Conservation (phyloP, 2,797 vertebrate genomes). For the Bryconaethiops microstoma region DNA sequence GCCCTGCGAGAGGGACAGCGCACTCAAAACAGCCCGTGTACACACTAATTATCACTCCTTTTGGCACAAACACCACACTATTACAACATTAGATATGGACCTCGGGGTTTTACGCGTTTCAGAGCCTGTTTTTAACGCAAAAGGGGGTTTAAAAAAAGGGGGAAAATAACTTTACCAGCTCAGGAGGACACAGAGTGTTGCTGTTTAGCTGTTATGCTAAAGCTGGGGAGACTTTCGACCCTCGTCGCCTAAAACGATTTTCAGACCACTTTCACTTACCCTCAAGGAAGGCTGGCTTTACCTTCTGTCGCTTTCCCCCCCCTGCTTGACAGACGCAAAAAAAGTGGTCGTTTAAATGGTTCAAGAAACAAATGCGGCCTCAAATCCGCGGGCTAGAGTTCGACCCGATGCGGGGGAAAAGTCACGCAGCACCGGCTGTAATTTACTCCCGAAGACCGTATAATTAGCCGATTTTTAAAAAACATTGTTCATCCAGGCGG, state of each 20-base stretch:
- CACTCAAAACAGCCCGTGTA: too few species aligned
- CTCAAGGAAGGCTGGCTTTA: too few species aligned
- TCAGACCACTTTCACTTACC: neutral
- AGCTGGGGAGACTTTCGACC: neutral
- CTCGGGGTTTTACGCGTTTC: neutral
- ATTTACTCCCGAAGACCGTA: neutral
- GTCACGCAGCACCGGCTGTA: neutral
- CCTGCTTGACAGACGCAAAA: neutral
- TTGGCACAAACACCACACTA: neutral
- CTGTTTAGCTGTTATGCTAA: neutral
- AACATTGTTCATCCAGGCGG: neutral
- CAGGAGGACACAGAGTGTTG: neutral
- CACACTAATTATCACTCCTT: neutral
- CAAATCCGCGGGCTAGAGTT: conserved; percentile 8
- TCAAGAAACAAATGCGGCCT: neutral
- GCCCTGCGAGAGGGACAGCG: too few species aligned
- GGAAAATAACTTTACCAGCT: neutral
- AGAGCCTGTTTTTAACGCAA: neutral
- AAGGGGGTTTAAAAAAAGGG: too few species aligned
- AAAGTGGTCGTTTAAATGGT: neutral
- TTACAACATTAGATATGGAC: neutral
- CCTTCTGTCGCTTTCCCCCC: neutral
- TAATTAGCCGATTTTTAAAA: too few species aligned
- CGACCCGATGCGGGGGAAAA: neutral
- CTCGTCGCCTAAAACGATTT: neutral